These are phyloP conservation scores for Drosophila cognata DNA, from an alignment of 2,888 invertebrate species.

Conservation along the genomic window DNA sequence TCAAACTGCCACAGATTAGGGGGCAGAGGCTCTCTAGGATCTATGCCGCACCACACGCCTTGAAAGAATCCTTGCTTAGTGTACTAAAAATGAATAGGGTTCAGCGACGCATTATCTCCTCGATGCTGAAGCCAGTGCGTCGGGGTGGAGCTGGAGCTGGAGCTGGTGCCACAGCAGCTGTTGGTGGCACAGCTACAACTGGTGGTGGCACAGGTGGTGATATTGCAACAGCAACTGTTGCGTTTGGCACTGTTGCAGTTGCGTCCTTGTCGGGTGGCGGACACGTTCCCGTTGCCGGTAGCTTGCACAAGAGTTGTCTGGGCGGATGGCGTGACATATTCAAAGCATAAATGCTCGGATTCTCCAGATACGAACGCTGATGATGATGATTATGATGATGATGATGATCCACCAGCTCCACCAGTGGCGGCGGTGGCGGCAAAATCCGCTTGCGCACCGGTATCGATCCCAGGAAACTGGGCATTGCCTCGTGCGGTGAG, in stretches of 20 bases:
- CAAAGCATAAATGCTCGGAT: slow-evolving; percentile 69
- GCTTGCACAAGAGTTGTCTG: slow-evolving; percentile 74
- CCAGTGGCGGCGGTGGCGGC: slow-evolving; percentile 63
- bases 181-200: slow-evolving; percentile 24
- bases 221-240: slow-evolving; percentile 23
- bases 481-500: slow-evolving; percentile 83
- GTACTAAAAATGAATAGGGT: slow-evolving; percentile 33
- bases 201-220: slow-evolving; percentile 84
- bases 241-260: slow-evolving; percentile 21
- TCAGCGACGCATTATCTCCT: slow-evolving; percentile 95
- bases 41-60: slow-evolving; percentile 5
- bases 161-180: slow-evolving; percentile 57
- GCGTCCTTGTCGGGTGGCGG: slow-evolving; percentile 79
- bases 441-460: slow-evolving; percentile 83
- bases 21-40: background rate
- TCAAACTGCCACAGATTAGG: slow-evolving; percentile 14
- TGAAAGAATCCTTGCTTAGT: slow-evolving; percentile 22
- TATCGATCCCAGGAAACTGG: slow-evolving; percentile 84
- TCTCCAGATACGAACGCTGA: slow-evolving; percentile 62
- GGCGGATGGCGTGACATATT: slow-evolving; percentile 83
- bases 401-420: slow-evolving; percentile 66
- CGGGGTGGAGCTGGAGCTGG: slow-evolving; percentile 86
- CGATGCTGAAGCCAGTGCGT: slow-evolving; percentile 95
- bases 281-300: slow-evolving; percentile 48
- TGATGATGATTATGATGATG: slow-evolving; percentile 53